Percentiles rank a stretch among this genome's conserved stretches.
phyloP scores from a whole-genome alignment of 2,797 vertebrate species.

The Steatocranus sp. region DNA sequence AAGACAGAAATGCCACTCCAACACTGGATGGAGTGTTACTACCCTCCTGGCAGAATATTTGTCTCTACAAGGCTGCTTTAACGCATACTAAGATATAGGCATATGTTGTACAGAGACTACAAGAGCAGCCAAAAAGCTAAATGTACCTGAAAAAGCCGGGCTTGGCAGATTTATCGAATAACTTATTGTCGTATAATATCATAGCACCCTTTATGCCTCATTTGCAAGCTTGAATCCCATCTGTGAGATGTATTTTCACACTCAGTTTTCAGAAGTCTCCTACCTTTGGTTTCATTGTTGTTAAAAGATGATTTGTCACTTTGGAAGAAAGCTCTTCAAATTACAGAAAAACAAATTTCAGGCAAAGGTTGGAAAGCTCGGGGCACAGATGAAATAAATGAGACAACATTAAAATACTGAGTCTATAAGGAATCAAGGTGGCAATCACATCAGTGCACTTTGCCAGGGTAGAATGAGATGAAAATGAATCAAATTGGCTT shows the following conservation, averaged over 20 bases:
- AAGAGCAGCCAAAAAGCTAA: not conserved
- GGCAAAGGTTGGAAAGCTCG: not conserved
- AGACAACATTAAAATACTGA: not conserved
- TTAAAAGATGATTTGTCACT: not conserved
- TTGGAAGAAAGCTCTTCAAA: not conserved
- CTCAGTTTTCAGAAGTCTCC: not conserved
- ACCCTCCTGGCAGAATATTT: not conserved
- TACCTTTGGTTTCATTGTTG: not conserved
- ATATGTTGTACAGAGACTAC: not conserved
- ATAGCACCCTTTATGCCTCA: not conserved
- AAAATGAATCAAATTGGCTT: conserved; percentile 40
- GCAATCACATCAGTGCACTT: not conserved
- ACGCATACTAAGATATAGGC: not conserved
- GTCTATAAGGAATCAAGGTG: not conserved
- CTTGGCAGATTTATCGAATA: not conserved
- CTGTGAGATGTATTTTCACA: not conserved
- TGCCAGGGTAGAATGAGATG: conserved; percentile 8
- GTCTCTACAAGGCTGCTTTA: not conserved
- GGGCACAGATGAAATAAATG: not conserved
- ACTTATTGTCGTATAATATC: not conserved
- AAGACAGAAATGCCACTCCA: not conserved
- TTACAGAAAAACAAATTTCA: not conserved
- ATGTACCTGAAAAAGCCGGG: not conserved
- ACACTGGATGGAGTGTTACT: not conserved
- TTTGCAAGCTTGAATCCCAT: not conserved